Evolutionary conservation across 2,888 invertebrate genomes (phyloP).

Genomic region (Scelioninae gen. 1): DNA sequence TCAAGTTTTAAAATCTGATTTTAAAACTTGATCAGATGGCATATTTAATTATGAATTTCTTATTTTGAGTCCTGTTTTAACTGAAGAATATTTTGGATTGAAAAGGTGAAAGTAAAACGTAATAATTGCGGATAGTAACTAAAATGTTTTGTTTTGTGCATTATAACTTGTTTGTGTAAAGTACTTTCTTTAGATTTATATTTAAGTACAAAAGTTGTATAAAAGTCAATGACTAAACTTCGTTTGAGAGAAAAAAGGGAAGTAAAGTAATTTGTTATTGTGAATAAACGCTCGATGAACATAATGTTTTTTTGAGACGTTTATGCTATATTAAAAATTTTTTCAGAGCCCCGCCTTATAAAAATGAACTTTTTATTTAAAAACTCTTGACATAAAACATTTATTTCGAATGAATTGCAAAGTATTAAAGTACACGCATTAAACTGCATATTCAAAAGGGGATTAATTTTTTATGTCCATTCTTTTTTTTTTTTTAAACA

Average conservation of each 20-base stretch:
- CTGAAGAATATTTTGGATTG: background rate
- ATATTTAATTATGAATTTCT: too few relatives aligned
- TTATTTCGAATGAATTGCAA: background rate
- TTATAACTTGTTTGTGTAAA: background rate
- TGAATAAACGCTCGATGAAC: background rate
- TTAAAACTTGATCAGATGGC: too few relatives aligned
- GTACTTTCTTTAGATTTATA: background rate
- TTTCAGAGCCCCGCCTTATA: background rate
- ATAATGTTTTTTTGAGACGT: background rate
- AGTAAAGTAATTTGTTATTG: slow-evolving; percentile 14
- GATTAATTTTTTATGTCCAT: background rate
- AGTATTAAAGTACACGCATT: background rate
- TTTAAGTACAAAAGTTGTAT: slow-evolving; percentile 9
- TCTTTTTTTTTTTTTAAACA: background rate
- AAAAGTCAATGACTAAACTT: slow-evolving; percentile 5
- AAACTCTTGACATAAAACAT: slow-evolving; percentile 1
- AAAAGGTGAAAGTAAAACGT: background rate
- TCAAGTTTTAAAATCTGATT: too few relatives aligned
- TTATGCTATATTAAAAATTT: slow-evolving; percentile 1
- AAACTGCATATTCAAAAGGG: background rate
- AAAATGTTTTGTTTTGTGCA: background rate
- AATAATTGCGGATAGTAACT: slow-evolving; percentile 6
- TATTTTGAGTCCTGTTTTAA: background rate
- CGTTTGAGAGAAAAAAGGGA: background rate
- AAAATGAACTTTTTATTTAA: background rate